Base-by-base conservation (phyloP, 92 coral and sea anemone species). In the Epizoanthus stellaris region DNA sequence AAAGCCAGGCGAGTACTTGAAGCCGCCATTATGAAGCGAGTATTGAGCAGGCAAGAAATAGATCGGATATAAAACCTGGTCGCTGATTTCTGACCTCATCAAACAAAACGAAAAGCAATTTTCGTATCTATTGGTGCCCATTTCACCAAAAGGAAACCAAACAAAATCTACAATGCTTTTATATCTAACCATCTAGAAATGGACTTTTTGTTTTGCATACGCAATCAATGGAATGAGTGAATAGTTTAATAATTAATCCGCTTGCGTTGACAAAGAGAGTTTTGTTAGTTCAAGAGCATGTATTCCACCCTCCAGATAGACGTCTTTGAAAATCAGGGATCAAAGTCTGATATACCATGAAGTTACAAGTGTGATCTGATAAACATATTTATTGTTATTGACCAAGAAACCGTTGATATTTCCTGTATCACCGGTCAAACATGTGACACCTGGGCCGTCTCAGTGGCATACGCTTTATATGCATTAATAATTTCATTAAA, bases 401-500 rank as follows among this genome's bases (percentile, higher is more conserved):
- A 9, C 9, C 45, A 34, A 30, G 6, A n/a, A 70, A 63, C 13
- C 21, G 54, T 6, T 12, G 34, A 3, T 58, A 30, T 64, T 20
- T 47, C 39, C 23, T 9, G 13, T 40, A 10, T 42, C 5, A 40
- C 23, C 47, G 83, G 11, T 57, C 71, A 63, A 62, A 62, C 73
- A 43, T 42, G 11, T 40, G 61, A 79, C 83, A 79, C 83, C 72
- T 79, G 72, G 30, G 63, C 4, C 9, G 23, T 70, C 17, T 21
- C 25, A 79, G 9, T 45, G 70, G 72, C 72, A 40, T 45, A 40
- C 83, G 83, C 65, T 79, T 79, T 79, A 70, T 79, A 40, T 63
- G 42, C 70, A 79, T 79, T 79, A 79, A 79, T 57, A 79, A 63
- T 62, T 79, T 79, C 19, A 79, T 79, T 79, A 59, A 49, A 62